Percentiles rank a stretch among this genome's conserved stretches.
Conservation (phyloP, 2,797 vertebrate genomes). For the Gymnothorax reevesii region DNA sequence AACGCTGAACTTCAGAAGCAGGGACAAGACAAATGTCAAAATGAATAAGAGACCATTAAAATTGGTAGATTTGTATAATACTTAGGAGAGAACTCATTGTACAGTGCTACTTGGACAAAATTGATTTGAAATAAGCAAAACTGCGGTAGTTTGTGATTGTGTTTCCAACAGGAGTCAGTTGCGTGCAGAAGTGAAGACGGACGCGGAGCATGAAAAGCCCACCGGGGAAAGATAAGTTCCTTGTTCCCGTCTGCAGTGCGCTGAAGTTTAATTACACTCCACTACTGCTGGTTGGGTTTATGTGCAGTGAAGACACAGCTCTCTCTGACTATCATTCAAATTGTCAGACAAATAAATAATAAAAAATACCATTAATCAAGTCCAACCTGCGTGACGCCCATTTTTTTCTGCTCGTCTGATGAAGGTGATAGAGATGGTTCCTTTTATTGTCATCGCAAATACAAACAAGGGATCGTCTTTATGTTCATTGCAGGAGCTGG, state of each 20-base stretch:
- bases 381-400: neutral
- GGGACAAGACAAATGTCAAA: neutral
- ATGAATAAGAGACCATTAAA: neutral
- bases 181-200: neutral
- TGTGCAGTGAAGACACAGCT: neutral
- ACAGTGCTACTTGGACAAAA: neutral
- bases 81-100: neutral
- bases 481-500: neutral
- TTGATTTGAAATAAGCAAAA: neutral
- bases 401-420: neutral
- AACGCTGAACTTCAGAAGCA: neutral
- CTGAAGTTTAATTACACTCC: constrained; percentile 1
- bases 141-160: neutral
- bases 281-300: neutral
- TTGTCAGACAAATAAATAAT: neutral
- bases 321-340: constrained; percentile 4
- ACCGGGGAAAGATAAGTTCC: neutral
- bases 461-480: neutral
- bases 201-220: neutral
- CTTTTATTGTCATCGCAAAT: neutral
- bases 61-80: neutral
- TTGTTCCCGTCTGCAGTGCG: neutral
- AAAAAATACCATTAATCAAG: constrained; percentile 13
- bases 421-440: neutral
- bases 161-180: neutral